Evolutionary conservation across 2,113 vertebrate species (phyloP).

Genomic region (Pituophis catenifer): DNA sequence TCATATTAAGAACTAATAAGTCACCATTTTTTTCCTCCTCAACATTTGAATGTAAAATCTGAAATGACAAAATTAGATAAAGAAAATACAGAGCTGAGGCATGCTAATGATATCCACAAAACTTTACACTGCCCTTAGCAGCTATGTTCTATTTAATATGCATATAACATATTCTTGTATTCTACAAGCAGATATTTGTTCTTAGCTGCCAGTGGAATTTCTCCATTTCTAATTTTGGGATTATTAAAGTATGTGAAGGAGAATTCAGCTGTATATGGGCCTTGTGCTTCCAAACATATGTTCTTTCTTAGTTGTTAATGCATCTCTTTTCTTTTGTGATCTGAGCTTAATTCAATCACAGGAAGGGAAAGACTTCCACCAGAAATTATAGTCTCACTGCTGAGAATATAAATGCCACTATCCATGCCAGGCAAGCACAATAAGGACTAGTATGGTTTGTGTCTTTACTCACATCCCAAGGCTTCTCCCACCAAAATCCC

Average conservation of each 20-base stretch:
- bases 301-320: neutral
- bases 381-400: neutral
- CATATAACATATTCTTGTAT: neutral
- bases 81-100: constrained; percentile 68
- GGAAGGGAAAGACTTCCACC: neutral
- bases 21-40: constrained; percentile 66
- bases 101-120: constrained; percentile 69
- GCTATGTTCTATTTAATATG: constrained; percentile 67
- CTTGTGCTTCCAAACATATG: neutral
- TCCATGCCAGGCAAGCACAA: neutral
- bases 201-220: neutral
- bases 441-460: neutral
- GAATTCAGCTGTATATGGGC: neutral
- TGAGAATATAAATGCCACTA: neutral
- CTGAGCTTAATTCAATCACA: neutral
- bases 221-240: neutral
- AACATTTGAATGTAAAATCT: constrained; percentile 66
- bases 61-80: constrained; percentile 75
- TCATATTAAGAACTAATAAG: constrained; percentile 68
- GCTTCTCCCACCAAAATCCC: neutral
- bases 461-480: neutral
- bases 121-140: constrained; percentile 63
- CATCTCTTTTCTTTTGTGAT: neutral
- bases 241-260: neutral
- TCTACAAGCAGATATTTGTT: neutral